These are phyloP conservation scores for Otus scops DNA, from an alignment of 2,797 vertebrate species.

Conservation along the genomic window DNA sequence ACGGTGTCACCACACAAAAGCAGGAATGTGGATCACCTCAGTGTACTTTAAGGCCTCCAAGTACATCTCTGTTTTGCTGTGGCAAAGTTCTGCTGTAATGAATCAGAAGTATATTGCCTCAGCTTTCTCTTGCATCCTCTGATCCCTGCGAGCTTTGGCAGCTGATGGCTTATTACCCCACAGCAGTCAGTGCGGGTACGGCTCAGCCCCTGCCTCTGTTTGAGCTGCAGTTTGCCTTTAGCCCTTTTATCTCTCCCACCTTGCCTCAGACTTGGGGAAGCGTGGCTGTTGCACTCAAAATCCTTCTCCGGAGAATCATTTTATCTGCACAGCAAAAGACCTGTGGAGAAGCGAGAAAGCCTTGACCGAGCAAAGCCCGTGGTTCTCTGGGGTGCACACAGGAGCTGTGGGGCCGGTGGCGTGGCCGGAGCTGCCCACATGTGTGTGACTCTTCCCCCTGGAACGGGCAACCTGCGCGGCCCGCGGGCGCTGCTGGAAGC, in stretches of 20 bases:
- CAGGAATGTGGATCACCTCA: neutral
- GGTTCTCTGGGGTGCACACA: neutral
- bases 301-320: neutral
- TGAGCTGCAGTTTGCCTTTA: neutral
- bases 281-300: neutral
- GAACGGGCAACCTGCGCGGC: fast-evolving
- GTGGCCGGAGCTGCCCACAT: too few relatives aligned
- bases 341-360: neutral
- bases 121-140: neutral
- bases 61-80: neutral
- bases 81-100: neutral
- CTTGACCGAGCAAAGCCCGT: neutral
- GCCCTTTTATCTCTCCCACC: neutral
- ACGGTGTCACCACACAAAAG: neutral
- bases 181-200: neutral
- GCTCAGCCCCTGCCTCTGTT: neutral
- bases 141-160: neutral
- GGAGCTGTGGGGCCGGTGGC: neutral
- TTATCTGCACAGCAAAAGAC: neutral
- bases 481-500: fast-evolving
- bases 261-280: neutral
- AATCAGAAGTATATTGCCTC: neutral
- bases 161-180: neutral
- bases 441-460: neutral
- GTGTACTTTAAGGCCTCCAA: neutral